These are phyloP conservation scores for Petrocephalus microphthalmus DNA, from an alignment of 2,113 vertebrate species.

Conservation along the genomic window DNA sequence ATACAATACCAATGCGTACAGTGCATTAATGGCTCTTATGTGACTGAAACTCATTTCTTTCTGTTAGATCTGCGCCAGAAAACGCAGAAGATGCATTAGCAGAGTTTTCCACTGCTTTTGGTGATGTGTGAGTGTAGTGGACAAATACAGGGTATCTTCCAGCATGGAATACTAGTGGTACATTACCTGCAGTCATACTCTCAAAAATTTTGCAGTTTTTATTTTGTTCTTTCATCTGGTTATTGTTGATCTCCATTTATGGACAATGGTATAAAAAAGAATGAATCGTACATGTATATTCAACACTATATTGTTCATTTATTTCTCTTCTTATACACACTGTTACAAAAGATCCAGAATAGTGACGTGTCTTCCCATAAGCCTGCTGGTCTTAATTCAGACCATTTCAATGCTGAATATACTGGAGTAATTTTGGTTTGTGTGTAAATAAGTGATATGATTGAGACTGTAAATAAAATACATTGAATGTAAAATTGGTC, in stretches of 20 bases:
- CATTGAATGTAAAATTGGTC: conserved; percentile 1
- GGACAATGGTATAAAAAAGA: not conserved
- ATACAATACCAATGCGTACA: not conserved
- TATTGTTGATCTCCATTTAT: not conserved
- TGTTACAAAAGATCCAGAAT: conserved; percentile 1
- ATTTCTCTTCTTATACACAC: not conserved
- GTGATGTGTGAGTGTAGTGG: not conserved
- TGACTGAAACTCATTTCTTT: not conserved
- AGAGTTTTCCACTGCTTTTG: not conserved
- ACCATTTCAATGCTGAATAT: not conserved
- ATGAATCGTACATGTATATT: conserved; percentile 1
- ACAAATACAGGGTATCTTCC: not conserved
- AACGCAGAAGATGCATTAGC: not conserved
- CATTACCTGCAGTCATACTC: not conserved
- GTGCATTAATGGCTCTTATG: not conserved
- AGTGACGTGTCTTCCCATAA: not conserved
- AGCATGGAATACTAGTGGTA: not conserved
- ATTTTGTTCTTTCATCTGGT: not conserved
- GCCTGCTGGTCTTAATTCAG: not conserved
- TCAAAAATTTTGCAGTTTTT: not conserved
- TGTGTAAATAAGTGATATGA: conserved; percentile 17
- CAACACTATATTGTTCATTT: not conserved
- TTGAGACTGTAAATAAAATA: conserved; percentile 19
- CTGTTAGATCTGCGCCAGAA: not conserved
- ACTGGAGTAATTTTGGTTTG: not conserved